Evolutionary conservation across 2,113 vertebrate species (phyloP).

Genomic region (Ascaphus truei): DNA sequence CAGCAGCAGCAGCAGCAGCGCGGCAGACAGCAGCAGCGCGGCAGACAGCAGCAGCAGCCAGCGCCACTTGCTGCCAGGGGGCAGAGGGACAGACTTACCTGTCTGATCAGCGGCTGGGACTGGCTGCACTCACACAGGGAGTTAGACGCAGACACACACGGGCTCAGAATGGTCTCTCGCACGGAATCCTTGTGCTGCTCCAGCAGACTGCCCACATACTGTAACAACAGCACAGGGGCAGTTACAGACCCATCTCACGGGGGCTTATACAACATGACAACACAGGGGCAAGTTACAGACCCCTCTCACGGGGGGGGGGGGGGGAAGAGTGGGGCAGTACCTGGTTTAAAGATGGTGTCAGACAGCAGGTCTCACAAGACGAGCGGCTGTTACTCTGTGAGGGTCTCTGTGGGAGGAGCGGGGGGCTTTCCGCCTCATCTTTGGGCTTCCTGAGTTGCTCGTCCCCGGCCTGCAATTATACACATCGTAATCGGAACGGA

Average conservation of each 20-base stretch:
- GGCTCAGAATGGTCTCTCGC: not conserved
- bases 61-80: too few species aligned
- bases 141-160: not conserved
- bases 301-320: too few species aligned
- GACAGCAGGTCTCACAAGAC: not conserved
- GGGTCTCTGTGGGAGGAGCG: not conserved
- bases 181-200: not conserved
- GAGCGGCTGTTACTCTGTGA: not conserved
- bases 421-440: not conserved
- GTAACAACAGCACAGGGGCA: too few species aligned
- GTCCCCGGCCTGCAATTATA: not conserved
- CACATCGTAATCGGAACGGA: too few species aligned
- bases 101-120: not conserved
- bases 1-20: too few species aligned
- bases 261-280: too few species aligned
- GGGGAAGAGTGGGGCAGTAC: too few species aligned
- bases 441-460: not conserved
- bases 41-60: too few species aligned
- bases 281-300: too few species aligned
- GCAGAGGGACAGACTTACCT: not conserved
- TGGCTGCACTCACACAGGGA: not conserved
- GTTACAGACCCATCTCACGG: too few species aligned
- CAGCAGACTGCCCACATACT: not conserved
- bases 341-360: constrained; percentile 1
- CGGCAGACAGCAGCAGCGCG: too few species aligned